Evolutionary conservation across 2,797 vertebrate genomes (phyloP).

Genomic region (Mastacembelus armatus): DNA sequence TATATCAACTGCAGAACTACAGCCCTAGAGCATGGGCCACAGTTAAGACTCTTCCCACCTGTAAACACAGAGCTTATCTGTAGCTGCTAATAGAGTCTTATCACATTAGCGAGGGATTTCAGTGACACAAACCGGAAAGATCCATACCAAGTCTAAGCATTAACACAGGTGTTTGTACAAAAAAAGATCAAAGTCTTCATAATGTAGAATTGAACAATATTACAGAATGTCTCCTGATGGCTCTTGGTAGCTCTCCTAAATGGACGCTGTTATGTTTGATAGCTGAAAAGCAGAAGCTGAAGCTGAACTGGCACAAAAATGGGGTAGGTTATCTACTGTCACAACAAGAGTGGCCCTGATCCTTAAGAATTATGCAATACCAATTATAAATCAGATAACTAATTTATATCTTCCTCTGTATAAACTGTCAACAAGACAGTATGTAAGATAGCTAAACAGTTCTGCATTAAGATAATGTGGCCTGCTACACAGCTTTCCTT

Average conservation of each 20-base stretch:
- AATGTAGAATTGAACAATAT: not conserved
- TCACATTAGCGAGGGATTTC: constrained; percentile 46
- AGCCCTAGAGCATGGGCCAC: not conserved
- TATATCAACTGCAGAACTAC: not conserved
- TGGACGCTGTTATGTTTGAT: not conserved
- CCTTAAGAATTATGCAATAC: too few relatives aligned
- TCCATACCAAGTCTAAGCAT: constrained; percentile 1
- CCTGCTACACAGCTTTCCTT: not conserved
- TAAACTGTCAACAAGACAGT: not conserved
- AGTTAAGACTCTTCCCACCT: constrained; percentile 12
- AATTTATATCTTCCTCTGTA: not conserved
- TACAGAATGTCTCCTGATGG: not conserved
- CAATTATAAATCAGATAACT: too few relatives aligned
- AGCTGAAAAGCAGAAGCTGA: not conserved
- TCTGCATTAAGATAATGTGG: not conserved
- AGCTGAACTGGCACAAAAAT: not conserved
- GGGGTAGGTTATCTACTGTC: not conserved
- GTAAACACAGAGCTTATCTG: constrained; percentile 50
- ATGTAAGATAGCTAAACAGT: not conserved
- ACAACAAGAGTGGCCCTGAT: not conserved
- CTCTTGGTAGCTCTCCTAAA: not conserved
- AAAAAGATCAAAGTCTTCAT: not conserved
- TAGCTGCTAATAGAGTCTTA: constrained; percentile 36
- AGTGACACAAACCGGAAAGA: constrained; percentile 12
- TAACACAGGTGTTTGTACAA: constrained; percentile 2